phyloP scores from a whole-genome alignment of 2,113 vertebrate species.

The Pseudolaguvia tuberculata region DNA sequence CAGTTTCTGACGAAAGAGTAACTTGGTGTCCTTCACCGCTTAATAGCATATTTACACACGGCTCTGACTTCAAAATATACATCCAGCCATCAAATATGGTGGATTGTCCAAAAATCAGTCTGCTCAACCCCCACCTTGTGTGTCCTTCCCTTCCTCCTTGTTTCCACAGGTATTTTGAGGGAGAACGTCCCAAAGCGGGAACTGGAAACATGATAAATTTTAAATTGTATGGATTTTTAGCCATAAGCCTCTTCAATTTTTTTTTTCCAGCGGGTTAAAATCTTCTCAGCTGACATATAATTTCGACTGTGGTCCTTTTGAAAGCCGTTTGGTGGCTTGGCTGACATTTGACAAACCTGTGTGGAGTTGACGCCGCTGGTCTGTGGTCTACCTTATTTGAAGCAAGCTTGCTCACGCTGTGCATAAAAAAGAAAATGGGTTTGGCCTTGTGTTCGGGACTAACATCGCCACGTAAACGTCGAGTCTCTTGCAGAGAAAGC shows the following conservation, averaged over 20 bases:
- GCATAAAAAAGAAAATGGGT: constrained; percentile 30
- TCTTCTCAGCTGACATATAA: constrained; percentile 59
- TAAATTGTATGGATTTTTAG: constrained; percentile 43
- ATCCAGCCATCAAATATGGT: constrained; percentile 35
- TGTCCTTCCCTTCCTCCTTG: constrained; percentile 27
- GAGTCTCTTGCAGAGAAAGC: constrained; percentile 15
- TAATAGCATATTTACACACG: constrained; percentile 38
- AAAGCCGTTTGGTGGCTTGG: constrained; percentile 57
- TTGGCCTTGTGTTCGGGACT: constrained; percentile 39
- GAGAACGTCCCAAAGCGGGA: constrained; percentile 28
- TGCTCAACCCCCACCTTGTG: constrained; percentile 2
- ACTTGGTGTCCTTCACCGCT: constrained; percentile 39
- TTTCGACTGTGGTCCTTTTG: constrained; percentile 57
- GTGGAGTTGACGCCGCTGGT: constrained; percentile 52
- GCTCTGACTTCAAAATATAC: constrained; percentile 38
- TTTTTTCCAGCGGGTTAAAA: constrained; percentile 47
- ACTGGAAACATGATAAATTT: constrained; percentile 25
- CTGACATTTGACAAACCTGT: constrained; percentile 64
- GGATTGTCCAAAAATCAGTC: constrained; percentile 35
- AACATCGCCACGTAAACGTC: constrained; percentile 46
- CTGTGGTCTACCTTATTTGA: constrained; percentile 56
- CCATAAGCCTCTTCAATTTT: constrained; percentile 42
- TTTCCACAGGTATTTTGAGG: constrained; percentile 51
- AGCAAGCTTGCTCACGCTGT: constrained; percentile 43
- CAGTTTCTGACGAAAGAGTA: neutral